phyloP scores from a whole-genome alignment of 2,797 vertebrate genomes.

The Pterois miles region DNA sequence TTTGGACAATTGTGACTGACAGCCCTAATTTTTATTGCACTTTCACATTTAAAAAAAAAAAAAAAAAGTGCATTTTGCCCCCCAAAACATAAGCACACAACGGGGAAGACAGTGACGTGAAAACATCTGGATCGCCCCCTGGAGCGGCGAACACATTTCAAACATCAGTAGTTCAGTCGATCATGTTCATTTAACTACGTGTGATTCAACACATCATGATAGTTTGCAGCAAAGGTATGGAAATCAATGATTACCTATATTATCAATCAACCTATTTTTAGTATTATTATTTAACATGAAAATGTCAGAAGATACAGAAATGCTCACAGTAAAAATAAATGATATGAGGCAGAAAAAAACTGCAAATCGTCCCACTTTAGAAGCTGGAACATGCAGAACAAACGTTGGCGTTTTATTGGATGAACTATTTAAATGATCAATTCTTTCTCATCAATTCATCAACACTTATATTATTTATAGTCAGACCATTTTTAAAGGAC shows the following conservation, averaged over 20 bases:
- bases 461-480: not conserved
- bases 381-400: not conserved
- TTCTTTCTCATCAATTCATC: not conserved
- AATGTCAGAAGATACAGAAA: not conserved
- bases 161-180: no score
- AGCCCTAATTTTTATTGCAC: no score
- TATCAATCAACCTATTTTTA: not conserved
- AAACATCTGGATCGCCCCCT: no score
- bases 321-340: no score
- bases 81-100: no score
- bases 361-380: not conserved
- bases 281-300: not conserved
- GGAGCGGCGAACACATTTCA: no score
- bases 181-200: no score
- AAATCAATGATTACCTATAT: not conserved
- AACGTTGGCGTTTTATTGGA: not conserved
- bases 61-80: no score
- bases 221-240: not conserved
- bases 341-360: not conserved
- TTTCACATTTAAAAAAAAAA: no score
- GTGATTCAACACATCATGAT: no score
- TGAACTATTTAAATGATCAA: not conserved
- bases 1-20: no score
- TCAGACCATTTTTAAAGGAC: not conserved
- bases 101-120: no score